A percentile compares a stretch with the other conserved stretches of the same genome.
Conservation (phyloP, 2,797 vertebrate species). For the Microhierax caerulescens region DNA sequence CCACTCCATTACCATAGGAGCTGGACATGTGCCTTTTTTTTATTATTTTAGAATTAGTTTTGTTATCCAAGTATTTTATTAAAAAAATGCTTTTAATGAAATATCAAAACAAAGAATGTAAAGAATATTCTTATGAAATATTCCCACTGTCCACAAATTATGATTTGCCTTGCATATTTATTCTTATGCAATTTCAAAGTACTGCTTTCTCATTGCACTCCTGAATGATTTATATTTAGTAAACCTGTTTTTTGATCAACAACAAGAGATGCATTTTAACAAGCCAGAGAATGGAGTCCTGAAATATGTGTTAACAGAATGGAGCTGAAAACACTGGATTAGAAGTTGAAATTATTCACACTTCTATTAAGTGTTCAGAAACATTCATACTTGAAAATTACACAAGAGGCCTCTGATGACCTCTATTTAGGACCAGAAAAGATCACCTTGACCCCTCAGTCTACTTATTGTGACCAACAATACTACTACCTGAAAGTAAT, state of each 20-base stretch:
- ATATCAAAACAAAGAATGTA: not conserved
- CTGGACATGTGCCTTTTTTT: not conserved
- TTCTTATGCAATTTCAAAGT: not conserved
- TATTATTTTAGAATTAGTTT: not conserved
- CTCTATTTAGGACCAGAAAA: not conserved
- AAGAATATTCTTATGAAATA: not conserved
- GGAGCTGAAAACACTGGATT: not conserved
- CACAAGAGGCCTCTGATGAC: not conserved
- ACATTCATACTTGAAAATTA: not conserved
- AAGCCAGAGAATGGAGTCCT: not conserved
- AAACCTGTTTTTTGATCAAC: not conserved
- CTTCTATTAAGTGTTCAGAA: not conserved
- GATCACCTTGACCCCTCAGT: not conserved
- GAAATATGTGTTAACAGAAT: not conserved
- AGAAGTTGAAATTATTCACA: not conserved
- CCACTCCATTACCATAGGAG: rapidly evolving
- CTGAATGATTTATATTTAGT: not conserved
- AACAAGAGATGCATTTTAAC: not conserved
- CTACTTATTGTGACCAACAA: not conserved
- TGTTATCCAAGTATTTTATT: not conserved
- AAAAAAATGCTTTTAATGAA: rapidly evolving
- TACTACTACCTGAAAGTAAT: not conserved
- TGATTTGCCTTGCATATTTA: not conserved
- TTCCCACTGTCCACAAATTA: not conserved
- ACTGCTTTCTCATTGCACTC: not conserved